Evolutionary conservation across 1,140 invertebrate species (phyloP).

Genomic region (Atta colombica): DNA sequence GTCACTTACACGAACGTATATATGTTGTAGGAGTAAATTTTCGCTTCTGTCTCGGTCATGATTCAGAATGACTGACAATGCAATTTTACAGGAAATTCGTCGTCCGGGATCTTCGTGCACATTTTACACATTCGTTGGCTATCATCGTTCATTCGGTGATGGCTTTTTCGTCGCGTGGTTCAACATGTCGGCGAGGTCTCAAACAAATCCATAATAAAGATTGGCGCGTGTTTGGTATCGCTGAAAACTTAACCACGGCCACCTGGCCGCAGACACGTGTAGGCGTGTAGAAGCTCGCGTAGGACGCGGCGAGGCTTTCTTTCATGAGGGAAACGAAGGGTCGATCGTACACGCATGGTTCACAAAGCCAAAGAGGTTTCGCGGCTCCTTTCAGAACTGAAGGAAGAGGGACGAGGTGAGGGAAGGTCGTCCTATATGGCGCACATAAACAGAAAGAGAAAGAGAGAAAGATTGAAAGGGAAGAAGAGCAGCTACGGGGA

Average conservation of each 20-base stretch:
- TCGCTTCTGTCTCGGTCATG: not conserved
- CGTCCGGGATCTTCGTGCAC: not conserved
- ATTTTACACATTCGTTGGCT: slow-evolving; percentile 1
- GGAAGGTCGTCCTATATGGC: not conserved
- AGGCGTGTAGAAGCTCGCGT: slow-evolving; percentile 24
- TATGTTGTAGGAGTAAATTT: not conserved
- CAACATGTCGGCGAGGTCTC: slow-evolving; percentile 3
- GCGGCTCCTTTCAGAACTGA: slow-evolving; percentile 18
- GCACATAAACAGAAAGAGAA: slow-evolving; percentile 7
- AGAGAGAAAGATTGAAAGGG: not conserved
- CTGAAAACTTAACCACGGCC: not conserved
- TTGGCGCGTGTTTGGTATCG: slow-evolving; percentile 14
- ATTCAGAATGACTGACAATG: slow-evolving; percentile 16
- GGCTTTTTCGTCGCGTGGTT: not conserved
- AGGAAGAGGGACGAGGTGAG: not conserved
- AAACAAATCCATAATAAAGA: slow-evolving; percentile 41
- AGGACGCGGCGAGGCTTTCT: slow-evolving; percentile 6
- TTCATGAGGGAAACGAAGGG: slow-evolving; percentile 27
- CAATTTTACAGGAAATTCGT: slow-evolving; percentile 10
- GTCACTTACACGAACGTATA: not conserved
- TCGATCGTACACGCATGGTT: not conserved
- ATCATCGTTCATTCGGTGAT: slow-evolving; percentile 1
- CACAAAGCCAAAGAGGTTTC: slow-evolving; percentile 22
- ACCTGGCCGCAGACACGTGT: slow-evolving; percentile 40
- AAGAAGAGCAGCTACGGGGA: not conserved